A percentile compares a stretch with the other conserved stretches of the same genome.
phyloP scores from a whole-genome alignment of 2,113 vertebrate genomes.

The Pipa parva region DNA sequence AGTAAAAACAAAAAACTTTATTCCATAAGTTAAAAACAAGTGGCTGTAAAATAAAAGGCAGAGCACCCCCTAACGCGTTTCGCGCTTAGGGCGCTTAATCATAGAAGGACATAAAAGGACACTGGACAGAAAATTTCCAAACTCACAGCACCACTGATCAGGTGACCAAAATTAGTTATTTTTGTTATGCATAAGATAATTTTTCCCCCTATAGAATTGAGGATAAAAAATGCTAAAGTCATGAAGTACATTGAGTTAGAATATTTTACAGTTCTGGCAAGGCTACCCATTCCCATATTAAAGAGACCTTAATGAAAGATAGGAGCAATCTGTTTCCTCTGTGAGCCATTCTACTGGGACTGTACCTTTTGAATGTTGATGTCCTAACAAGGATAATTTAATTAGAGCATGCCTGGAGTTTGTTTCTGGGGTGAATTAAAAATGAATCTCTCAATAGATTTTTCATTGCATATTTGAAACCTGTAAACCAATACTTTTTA shows the following conservation, averaged over 20 bases:
- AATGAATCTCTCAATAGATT: not conserved
- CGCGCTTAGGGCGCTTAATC: too few relatives aligned
- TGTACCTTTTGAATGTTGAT: not conserved
- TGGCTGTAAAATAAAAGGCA: too few relatives aligned
- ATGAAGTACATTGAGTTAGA: constrained; percentile 4
- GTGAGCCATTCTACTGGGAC: not conserved
- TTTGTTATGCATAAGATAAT: not conserved
- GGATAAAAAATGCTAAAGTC: not conserved
- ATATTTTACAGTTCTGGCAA: constrained; percentile 13
- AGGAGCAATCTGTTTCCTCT: constrained; percentile 3
- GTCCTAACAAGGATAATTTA: not conserved
- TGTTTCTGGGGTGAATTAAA: not conserved
- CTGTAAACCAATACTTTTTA: too few relatives aligned
- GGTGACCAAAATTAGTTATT: too few relatives aligned
- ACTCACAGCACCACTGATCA: not conserved
- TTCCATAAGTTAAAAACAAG: too few relatives aligned
- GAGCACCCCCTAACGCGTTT: too few relatives aligned
- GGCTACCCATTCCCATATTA: not conserved
- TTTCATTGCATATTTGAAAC: too few relatives aligned
- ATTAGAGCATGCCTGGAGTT: not conserved
- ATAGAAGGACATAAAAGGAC: too few relatives aligned
- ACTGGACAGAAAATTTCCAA: not conserved
- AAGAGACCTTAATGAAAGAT: constrained; percentile 20
- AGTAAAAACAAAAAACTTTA: too few relatives aligned
- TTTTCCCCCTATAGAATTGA: not conserved